These are phyloP conservation scores for Stegophylla sp. DNA, from an alignment of 2,888 invertebrate species.

Conservation along the genomic window DNA sequence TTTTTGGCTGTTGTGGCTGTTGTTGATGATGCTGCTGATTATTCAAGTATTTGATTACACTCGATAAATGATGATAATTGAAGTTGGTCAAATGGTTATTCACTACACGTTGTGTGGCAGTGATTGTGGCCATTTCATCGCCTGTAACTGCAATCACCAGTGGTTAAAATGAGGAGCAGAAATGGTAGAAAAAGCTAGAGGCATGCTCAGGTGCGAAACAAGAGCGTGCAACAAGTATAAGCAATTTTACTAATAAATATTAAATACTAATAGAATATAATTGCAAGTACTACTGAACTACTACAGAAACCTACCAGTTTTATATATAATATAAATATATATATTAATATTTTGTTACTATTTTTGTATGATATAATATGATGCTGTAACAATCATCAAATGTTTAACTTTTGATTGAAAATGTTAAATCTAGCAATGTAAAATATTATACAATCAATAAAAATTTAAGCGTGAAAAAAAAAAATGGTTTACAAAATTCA, in stretches of 20 bases:
- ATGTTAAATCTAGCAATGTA: constrained; percentile 2
- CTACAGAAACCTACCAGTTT: constrained; percentile 33
- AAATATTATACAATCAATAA: neutral
- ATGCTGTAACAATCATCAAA: constrained; percentile 13
- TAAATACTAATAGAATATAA: constrained; percentile 48
- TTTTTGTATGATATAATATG: neutral
- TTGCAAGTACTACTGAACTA: constrained; percentile 43
- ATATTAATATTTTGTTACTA: neutral
- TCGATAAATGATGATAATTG: constrained; percentile 57
- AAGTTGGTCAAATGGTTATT: constrained; percentile 48
- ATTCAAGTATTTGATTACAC: constrained; percentile 55
- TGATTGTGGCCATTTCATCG: constrained; percentile 57
- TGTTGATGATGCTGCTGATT: constrained; percentile 46
- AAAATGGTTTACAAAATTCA: neutral
- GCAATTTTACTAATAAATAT: constrained; percentile 45
- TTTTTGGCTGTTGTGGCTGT: constrained; percentile 42
- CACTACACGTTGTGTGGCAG: constrained; percentile 50
- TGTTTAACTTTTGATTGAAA: constrained; percentile 5
- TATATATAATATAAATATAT: neutral
- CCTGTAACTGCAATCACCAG: constrained; percentile 57
- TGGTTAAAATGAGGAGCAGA: constrained; percentile 31
- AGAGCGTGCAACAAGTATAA: constrained; percentile 56
- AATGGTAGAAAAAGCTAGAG: constrained; percentile 34
- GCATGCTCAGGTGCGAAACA: constrained; percentile 57
- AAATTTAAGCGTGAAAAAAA: neutral